These are phyloP conservation scores for Phymastichus coffea DNA, from an alignment of 1,140 invertebrate species.

Conservation along the genomic window DNA sequence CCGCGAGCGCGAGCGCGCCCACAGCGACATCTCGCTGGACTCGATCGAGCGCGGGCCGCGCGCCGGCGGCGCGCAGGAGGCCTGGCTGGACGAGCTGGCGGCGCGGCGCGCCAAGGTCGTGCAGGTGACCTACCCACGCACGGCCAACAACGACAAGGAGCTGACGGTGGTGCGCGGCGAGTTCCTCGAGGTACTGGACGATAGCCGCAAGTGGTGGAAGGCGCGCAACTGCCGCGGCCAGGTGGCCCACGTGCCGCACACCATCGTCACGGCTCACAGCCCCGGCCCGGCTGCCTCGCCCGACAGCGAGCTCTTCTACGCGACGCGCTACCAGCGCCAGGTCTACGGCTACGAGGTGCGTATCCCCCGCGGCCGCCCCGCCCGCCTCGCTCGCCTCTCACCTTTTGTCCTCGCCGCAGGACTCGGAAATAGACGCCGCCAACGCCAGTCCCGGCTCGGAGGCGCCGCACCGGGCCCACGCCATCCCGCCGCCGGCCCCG, in stretches of 20 bases:
- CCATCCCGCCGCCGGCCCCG: constrained; percentile 59
- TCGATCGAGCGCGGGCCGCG: constrained; percentile 68
- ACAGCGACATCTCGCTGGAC: constrained; percentile 75
- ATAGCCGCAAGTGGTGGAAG: constrained; percentile 98
- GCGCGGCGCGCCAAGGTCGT: constrained; percentile 79
- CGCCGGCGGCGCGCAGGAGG: constrained; percentile 53
- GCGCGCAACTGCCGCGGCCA: constrained; percentile 86
- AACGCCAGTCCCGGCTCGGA: constrained; percentile 56
- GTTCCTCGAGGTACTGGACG: constrained; percentile 92
- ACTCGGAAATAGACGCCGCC: constrained; percentile 53
- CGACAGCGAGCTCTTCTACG: constrained; percentile 69
- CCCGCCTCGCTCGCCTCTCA: no score
- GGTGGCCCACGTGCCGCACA: constrained; percentile 94
- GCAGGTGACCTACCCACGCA: constrained; percentile 91
- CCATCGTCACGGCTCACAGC: constrained; percentile 82
- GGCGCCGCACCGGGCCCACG: constrained; percentile 53
- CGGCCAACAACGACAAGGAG: constrained; percentile 98
- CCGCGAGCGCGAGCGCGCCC: constrained; percentile 55
- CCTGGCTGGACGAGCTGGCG: constrained; percentile 77
- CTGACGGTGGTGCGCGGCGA: constrained; percentile 93
- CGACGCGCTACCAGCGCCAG: constrained; percentile 54
- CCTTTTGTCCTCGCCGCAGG: no score
- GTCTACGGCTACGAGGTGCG: constrained; percentile 54
- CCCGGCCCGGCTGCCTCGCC: constrained; percentile 40
- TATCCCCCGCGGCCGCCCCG: no score